Evolutionary conservation across 2,113 vertebrate species (phyloP), one percentile per base, ranked within the genome.

Genomic region (Coturnix japonica): DNA sequence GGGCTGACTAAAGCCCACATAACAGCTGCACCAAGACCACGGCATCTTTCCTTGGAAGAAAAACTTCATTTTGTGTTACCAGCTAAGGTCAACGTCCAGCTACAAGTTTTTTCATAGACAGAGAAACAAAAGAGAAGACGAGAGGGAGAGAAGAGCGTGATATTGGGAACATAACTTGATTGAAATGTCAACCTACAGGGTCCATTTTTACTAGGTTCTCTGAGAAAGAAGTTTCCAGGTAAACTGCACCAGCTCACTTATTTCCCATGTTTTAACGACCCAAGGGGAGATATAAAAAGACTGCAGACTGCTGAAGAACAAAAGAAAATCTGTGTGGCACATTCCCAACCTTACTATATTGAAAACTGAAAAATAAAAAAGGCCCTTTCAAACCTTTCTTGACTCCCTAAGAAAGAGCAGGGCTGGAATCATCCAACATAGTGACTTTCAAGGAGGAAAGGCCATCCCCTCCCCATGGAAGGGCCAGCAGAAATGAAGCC

Each of bases 171-270:
- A 13, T 6, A 30, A 77, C 18, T 80, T 66, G 12, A 85, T 31
- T 47, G 57, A 81, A 81, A 7, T 7, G 17, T 35, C 44, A 70
- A 66, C 22, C 41, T 81, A 21, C 13, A 53, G 53, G 28, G 39
- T 47, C 54, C 39, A 30, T 64, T 81, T 51, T 31, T 69, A 25
- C 17, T 0, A 0, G 7, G 80, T 51, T 59, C 12, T 60, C 73
- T 28, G 31, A 31, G 9, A 65, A 25, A 70, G 17, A 47, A 3
- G 3, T 30, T 77, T 49, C 28, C 1, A 5, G 61, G 39, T 16
- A 37, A 51, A 20, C 33, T 90, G 78, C 61, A 37, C 41, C 0
- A 0, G 30, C 0, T 2, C 33, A 54, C 18, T 47, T 43, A 8
- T 5, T 65, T 7, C 28, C 15, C 5, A 1, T 5, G 43, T 20